These are phyloP conservation scores for Tautogolabrus adspersus DNA, from an alignment of 2,113 vertebrate species.

Conservation along the genomic window DNA sequence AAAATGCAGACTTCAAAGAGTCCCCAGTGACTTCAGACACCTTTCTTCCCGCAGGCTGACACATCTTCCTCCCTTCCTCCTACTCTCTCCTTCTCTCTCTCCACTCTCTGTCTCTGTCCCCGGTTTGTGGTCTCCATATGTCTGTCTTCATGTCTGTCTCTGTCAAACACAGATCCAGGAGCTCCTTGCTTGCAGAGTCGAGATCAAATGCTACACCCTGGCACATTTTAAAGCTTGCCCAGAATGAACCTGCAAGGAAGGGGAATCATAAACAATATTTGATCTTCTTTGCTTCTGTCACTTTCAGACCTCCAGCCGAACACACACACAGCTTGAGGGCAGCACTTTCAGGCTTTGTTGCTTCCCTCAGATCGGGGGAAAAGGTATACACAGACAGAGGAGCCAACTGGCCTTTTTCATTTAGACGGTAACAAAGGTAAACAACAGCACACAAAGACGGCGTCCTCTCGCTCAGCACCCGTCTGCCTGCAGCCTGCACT, in stretches of 20 bases:
- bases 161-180: constrained; percentile 64
- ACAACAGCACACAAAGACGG: constrained; percentile 73
- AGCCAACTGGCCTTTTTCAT: constrained; percentile 75
- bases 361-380: constrained; percentile 55
- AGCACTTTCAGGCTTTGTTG: constrained; percentile 74
- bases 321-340: constrained; percentile 72
- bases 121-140: constrained; percentile 48
- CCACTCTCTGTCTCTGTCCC: constrained; percentile 40
- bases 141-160: constrained; percentile 54
- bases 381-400: constrained; percentile 69
- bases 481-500: constrained; percentile 73
- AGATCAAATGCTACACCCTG: constrained; percentile 71
- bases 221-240: constrained; percentile 64
- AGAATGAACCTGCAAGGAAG: constrained; percentile 68
- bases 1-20: constrained; percentile 62
- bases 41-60: constrained; percentile 33
- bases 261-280: constrained; percentile 76
- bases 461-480: constrained; percentile 58
- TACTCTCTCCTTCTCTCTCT: constrained; percentile 12
- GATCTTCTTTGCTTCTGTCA: constrained; percentile 71
- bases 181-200: constrained; percentile 33
- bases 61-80: constrained; percentile 27
- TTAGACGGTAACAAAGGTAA: constrained; percentile 68
- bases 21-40: constrained; percentile 47
- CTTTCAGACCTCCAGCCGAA: constrained; percentile 68